Percentiles rank a stretch among this genome's conserved stretches.
These are phyloP conservation scores for Platycercus adscitus DNA, from an alignment of 2,113 vertebrate species.

Conservation along the genomic window DNA sequence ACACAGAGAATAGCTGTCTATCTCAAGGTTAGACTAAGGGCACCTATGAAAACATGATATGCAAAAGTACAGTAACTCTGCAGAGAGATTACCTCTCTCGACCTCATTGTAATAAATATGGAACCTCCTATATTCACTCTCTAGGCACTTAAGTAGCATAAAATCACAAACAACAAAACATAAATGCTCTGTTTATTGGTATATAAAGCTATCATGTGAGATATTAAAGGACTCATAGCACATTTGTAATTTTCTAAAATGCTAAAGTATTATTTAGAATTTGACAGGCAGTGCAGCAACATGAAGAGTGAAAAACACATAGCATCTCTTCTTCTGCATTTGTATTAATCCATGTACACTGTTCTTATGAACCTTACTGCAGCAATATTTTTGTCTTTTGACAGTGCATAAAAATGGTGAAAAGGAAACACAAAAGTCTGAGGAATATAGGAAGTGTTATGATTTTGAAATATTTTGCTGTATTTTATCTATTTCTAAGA, in stretches of 20 bases:
- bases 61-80: background rate
- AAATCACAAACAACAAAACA: slow-evolving; percentile 44
- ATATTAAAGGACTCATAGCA: background rate
- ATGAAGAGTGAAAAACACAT: background rate
- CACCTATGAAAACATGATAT: background rate
- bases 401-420: background rate
- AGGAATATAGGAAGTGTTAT: background rate
- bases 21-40: slow-evolving; percentile 49
- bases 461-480: background rate
- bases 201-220: slow-evolving; percentile 35
- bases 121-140: background rate
- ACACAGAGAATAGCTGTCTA: background rate
- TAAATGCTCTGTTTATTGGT: slow-evolving; percentile 38
- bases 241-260: slow-evolving; percentile 42
- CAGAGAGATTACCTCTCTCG: background rate
- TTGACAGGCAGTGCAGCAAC: slow-evolving; percentile 1
- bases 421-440: background rate
- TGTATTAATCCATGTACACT: background rate
- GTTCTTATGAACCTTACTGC: background rate
- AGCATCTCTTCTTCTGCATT: background rate
- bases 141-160: background rate
- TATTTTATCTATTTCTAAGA: background rate
- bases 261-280: background rate
- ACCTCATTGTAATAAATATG: background rate
- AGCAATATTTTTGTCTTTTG: slow-evolving; percentile 12